Evolutionary conservation across 1,140 invertebrate species (phyloP).

Genomic region (Macrotrachela quadricornifera): DNA sequence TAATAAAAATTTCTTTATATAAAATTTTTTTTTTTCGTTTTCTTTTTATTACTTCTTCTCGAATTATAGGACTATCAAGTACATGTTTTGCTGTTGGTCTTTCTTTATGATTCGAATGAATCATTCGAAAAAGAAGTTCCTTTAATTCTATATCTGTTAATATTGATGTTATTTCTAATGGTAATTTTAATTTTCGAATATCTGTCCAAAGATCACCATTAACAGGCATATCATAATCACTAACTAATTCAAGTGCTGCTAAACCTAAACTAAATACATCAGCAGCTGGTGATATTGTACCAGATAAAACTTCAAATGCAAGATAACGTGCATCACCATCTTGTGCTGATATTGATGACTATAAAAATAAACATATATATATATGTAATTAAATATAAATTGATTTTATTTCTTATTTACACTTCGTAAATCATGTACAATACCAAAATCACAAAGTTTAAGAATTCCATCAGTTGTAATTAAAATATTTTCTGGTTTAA

Average conservation of each 20-base stretch:
- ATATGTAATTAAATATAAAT: conserved; percentile 18
- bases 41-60: background rate
- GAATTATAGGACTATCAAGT: conserved; percentile 19
- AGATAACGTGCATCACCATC: conserved; percentile 56
- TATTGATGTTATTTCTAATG: conserved; percentile 27
- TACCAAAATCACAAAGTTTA: conserved; percentile 52
- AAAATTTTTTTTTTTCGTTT: background rate
- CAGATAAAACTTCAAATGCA: conserved; percentile 46
- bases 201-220: conserved; percentile 46
- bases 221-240: conserved; percentile 45
- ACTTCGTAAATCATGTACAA: conserved; percentile 25
- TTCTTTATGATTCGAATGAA: conserved; percentile 32
- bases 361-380: conserved; percentile 14
- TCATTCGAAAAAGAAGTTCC: conserved; percentile 37
- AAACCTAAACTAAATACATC: conserved; percentile 47
- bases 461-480: conserved; percentile 37
- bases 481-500: conserved; percentile 51
- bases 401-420: background rate
- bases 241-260: conserved; percentile 46
- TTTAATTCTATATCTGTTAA: conserved; percentile 36
- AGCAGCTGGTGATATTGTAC: conserved; percentile 30
- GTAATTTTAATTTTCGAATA: conserved; percentile 36
- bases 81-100: conserved; percentile 37
- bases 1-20: background rate
- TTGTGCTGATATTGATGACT: conserved; percentile 16